Evolutionary conservation across 2,888 invertebrate genomes (phyloP).

Genomic region (Scaptomyza tumidula): DNA sequence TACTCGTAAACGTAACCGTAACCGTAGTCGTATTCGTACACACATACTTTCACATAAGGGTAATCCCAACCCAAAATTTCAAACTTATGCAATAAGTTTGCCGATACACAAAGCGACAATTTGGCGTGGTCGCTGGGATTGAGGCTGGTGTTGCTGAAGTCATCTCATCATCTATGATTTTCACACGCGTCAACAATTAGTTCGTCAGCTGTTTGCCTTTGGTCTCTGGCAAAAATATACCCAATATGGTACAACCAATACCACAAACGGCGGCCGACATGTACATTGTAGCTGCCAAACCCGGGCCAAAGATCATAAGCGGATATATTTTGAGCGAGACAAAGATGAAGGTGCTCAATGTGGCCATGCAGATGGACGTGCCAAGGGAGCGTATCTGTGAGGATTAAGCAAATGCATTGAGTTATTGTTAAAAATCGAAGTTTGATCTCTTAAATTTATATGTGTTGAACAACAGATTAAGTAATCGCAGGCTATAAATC

Average conservation of each 20-base stretch:
- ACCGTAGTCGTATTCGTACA: constrained; percentile 18
- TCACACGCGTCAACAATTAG: constrained; percentile 63
- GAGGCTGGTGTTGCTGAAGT: constrained; percentile 33
- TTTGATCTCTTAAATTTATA: not conserved
- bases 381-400: constrained; percentile 78
- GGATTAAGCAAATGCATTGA: constrained; percentile 10
- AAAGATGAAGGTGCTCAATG: constrained; percentile 74
- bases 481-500: too few relatives aligned
- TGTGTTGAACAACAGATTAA: not conserved
- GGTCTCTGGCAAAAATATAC: constrained; percentile 80
- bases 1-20: constrained; percentile 25
- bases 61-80: constrained; percentile 26
- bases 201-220: constrained; percentile 78
- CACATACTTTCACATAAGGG: constrained; percentile 16
- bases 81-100: constrained; percentile 59
- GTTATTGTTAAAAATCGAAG: not conserved
- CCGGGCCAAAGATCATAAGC: constrained; percentile 64
- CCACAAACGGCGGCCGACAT: constrained; percentile 65
- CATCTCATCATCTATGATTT: constrained; percentile 36
- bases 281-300: constrained; percentile 76
- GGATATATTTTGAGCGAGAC: constrained; percentile 78
- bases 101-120: constrained; percentile 53
- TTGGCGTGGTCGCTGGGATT: constrained; percentile 57
- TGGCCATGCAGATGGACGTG: constrained; percentile 72
- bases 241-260: constrained; percentile 72